Evolutionary conservation across 2,888 invertebrate genomes (phyloP).

Genomic region (Spodoptera exigua): DNA sequence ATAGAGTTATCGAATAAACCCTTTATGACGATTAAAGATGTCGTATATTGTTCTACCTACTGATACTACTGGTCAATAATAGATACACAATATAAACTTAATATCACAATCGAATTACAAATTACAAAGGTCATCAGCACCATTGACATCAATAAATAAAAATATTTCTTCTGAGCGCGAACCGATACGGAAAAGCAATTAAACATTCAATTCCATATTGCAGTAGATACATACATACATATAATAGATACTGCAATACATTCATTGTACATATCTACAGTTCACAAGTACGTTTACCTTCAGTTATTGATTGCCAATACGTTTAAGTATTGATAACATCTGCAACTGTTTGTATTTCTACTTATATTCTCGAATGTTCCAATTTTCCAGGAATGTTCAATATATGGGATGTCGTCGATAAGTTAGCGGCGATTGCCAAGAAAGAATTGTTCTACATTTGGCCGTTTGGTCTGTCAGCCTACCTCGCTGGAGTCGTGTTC

Average conservation of each 20-base stretch:
- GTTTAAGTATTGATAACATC: constrained; percentile 28
- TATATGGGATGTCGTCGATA: constrained; percentile 88
- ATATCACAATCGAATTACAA: too few species aligned
- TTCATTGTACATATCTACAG: background rate
- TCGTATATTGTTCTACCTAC: too few species aligned
- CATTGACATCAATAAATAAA: too few species aligned
- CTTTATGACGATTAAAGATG: too few species aligned
- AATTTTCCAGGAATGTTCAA: constrained; percentile 89
- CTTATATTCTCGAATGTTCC: constrained; percentile 4
- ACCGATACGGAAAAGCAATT: constrained; percentile 6
- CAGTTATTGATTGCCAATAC: constrained; percentile 27
- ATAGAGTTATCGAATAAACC: too few species aligned
- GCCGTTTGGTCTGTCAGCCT: constrained; percentile 90
- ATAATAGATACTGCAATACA: background rate
- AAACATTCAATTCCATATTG: constrained; percentile 18
- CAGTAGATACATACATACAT: constrained; percentile 6
- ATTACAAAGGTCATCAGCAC: too few species aligned
- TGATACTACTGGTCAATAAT: too few species aligned
- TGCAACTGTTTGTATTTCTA: constrained; percentile 2
- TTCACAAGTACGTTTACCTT: constrained; percentile 29
- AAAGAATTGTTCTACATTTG: constrained; percentile 90
- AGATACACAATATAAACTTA: too few species aligned
- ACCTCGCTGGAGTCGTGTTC: constrained; percentile 91
- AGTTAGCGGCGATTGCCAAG: constrained; percentile 90
- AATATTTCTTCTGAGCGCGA: too few species aligned